Percentiles rank a stretch among this genome's conserved stretches.
Evolutionary conservation across 2,113 vertebrate species (phyloP).

Genomic region (Pyxicephalus adspersus): DNA sequence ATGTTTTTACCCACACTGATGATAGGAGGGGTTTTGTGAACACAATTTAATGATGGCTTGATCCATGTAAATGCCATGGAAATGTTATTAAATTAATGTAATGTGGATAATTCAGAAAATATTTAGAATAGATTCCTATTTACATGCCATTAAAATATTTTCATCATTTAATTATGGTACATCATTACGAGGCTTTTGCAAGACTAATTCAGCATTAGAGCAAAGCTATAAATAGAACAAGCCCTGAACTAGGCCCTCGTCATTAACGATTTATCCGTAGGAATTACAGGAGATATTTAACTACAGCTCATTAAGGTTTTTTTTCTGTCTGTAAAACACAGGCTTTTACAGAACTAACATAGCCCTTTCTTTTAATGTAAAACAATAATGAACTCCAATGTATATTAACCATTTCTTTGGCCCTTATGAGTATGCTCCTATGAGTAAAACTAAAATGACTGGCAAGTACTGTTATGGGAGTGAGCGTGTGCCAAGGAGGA

Average conservation of each 20-base stretch:
- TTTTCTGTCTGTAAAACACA: background rate
- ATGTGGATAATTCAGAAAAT: background rate
- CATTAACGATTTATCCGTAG: background rate
- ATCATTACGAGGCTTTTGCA: constrained; percentile 11
- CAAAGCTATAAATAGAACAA: constrained; percentile 19
- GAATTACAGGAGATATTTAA: background rate
- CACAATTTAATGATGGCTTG: background rate
- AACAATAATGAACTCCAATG: background rate
- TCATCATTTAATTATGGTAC: constrained; percentile 1
- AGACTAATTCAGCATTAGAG: constrained; percentile 22
- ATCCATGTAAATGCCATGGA: background rate
- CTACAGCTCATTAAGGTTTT: background rate
- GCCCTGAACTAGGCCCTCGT: background rate
- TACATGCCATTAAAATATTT: constrained; percentile 1
- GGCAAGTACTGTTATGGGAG: no score
- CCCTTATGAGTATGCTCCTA: background rate
- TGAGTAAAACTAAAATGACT: background rate
- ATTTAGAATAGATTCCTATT: background rate
- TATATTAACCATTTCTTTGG: no score
- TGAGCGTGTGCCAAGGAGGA: no score
- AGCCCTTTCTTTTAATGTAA: background rate
- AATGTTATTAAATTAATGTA: background rate
- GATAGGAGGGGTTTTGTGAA: background rate
- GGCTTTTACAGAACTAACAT: background rate
- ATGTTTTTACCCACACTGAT: background rate